Conservation (phyloP, 2,113 vertebrate genomes). For the Platichthys flesus region DNA sequence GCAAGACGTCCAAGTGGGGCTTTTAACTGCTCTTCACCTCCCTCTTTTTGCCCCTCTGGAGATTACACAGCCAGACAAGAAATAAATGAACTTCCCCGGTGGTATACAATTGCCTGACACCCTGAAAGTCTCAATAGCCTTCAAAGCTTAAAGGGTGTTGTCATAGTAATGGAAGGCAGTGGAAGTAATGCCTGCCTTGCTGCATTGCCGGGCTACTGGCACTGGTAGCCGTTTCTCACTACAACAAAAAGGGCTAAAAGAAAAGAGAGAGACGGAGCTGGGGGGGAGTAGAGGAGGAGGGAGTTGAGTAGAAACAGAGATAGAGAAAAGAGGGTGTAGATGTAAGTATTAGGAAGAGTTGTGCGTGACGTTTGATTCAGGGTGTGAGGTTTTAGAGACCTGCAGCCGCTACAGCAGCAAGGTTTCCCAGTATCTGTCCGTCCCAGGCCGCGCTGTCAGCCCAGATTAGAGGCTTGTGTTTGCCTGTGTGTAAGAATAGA, state of each 20-base stretch:
- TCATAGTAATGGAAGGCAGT: slow-evolving; percentile 76
- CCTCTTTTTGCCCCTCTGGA: slow-evolving; percentile 8
- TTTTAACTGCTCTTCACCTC: slow-evolving; percentile 28
- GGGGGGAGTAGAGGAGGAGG: slow-evolving; percentile 1
- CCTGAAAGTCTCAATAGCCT: slow-evolving; percentile 65
- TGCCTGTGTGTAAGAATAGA: slow-evolving; percentile 39
- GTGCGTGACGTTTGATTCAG: slow-evolving; percentile 40
- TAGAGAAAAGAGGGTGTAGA: slow-evolving; percentile 19
- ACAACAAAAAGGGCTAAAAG: slow-evolving; percentile 30
- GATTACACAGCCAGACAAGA: slow-evolving; percentile 58
- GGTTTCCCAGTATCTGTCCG: slow-evolving; percentile 29
- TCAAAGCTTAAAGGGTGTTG: slow-evolving; percentile 76
- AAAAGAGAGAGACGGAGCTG: background rate
- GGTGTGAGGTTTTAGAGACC: slow-evolving; percentile 30
- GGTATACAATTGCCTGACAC: slow-evolving; percentile 61
- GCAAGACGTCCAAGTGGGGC: slow-evolving; percentile 25
- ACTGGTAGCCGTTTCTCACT: slow-evolving; percentile 40
- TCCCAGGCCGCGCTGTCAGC: slow-evolving; percentile 30
- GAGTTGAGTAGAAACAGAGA: slow-evolving; percentile 7
- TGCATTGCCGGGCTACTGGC: slow-evolving; percentile 66
- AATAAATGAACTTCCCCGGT: slow-evolving; percentile 72
- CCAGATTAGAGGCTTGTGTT: slow-evolving; percentile 33
- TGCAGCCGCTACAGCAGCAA: slow-evolving; percentile 10
- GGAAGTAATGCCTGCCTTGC: slow-evolving; percentile 74
- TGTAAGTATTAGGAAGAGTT: slow-evolving; percentile 12